phyloP scores from a whole-genome alignment of 2,113 vertebrate species.

The Grammomys surdaster region DNA sequence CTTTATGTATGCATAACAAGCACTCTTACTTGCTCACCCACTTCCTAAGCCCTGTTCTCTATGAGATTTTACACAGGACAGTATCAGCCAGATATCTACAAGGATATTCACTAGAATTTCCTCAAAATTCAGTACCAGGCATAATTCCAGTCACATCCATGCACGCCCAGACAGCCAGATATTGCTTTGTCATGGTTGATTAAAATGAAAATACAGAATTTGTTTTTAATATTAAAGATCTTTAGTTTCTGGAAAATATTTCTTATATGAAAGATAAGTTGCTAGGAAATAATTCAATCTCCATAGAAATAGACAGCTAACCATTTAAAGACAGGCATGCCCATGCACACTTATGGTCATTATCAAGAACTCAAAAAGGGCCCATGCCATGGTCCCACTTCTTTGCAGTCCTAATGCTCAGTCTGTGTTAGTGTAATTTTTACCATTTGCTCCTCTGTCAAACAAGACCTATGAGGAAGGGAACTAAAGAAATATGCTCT shows the following conservation, averaged over 20 bases:
- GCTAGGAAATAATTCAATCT: neutral
- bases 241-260: neutral
- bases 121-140: neutral
- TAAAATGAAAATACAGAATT: conserved; percentile 37
- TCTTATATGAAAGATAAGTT: neutral
- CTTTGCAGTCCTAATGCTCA: neutral
- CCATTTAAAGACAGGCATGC: neutral
- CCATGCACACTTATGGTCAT: neutral
- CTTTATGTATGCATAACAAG: neutral
- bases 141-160: neutral
- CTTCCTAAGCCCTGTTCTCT: neutral
- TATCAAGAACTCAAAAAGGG: neutral
- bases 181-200: neutral
- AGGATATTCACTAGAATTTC: neutral
- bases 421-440: neutral
- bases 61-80: neutral
- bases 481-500: neutral
- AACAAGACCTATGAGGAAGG: neutral
- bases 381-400: neutral
- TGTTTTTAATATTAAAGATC: neutral
- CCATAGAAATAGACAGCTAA: neutral
- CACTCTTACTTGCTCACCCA: neutral
- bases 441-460: neutral
- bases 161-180: neutral
- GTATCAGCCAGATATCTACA: neutral